Evolutionary conservation across 2,113 vertebrate species (phyloP).

Genomic region (Amblyopsis rosae): DNA sequence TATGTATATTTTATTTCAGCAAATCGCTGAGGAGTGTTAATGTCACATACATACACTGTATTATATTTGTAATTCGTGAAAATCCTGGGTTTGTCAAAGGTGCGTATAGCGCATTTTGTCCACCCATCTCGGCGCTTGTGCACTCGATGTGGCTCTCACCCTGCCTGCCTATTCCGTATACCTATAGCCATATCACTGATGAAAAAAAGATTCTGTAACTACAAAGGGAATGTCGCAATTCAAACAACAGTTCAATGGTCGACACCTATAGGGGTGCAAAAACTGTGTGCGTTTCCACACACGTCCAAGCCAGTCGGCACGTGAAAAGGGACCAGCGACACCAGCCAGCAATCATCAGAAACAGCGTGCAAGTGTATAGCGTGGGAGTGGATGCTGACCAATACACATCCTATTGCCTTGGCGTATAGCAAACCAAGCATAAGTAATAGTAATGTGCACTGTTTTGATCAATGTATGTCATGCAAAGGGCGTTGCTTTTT

Average conservation of each 20-base stretch:
- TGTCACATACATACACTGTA: neutral
- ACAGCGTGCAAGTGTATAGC: constrained; percentile 57
- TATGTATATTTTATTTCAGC: neutral
- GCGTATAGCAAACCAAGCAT: constrained; percentile 27
- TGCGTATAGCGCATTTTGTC: constrained; percentile 14
- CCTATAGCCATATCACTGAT: constrained; percentile 26
- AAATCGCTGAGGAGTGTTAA: no score
- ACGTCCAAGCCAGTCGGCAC: constrained; percentile 52
- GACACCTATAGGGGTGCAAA: constrained; percentile 46
- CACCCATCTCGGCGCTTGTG: constrained; percentile 8
- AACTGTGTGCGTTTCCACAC: constrained; percentile 67
- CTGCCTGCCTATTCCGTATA: neutral
- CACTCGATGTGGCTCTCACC: constrained; percentile 3
- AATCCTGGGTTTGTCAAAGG: constrained; percentile 3
- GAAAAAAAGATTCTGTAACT: constrained; percentile 29
- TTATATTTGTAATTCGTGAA: neutral
- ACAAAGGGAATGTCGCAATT: constrained; percentile 46
- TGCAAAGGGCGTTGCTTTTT: constrained; percentile 20
- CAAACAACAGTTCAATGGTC: constrained; percentile 60
- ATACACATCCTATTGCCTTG: constrained; percentile 27
- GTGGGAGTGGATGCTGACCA: constrained; percentile 43
- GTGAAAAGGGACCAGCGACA: constrained; percentile 50
- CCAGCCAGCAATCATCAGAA: constrained; percentile 55
- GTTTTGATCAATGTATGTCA: constrained; percentile 25
- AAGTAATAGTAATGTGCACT: constrained; percentile 30